These are phyloP conservation scores for Cloeon dipterum DNA, from an alignment of 2,888 invertebrate genomes.

Conservation along the genomic window DNA sequence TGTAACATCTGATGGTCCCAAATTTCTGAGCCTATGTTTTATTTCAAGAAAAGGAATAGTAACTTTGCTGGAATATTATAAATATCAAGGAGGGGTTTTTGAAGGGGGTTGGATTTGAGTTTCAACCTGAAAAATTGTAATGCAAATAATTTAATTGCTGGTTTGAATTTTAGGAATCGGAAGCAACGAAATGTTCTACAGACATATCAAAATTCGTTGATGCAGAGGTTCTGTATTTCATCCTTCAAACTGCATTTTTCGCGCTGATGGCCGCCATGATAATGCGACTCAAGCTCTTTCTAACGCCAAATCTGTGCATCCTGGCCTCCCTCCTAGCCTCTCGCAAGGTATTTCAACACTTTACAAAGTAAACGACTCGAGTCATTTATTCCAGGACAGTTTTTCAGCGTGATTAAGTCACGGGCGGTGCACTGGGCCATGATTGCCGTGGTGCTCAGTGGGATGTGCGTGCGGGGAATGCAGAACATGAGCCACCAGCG, in stretches of 20 bases:
- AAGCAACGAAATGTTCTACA: too few species aligned
- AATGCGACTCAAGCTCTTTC: constrained; percentile 55
- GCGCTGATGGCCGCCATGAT: constrained; percentile 47
- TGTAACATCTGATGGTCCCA: too few species aligned
- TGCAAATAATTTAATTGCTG: too few species aligned
- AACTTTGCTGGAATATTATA: too few species aligned
- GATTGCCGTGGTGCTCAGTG: constrained; percentile 24
- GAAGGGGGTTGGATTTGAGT: too few species aligned
- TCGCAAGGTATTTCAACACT: constrained; percentile 16
- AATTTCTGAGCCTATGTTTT: too few species aligned
- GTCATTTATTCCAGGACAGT: constrained; percentile 13
- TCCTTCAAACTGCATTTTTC: constrained; percentile 46
- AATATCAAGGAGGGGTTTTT: too few species aligned
- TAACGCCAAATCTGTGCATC: constrained; percentile 56
- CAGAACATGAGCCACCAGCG: constrained; percentile 26
- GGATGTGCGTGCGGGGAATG: constrained; percentile 28
- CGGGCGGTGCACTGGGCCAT: constrained; percentile 19
- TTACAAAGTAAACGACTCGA: not conserved
- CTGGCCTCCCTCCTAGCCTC: constrained; percentile 39
- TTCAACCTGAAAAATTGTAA: too few species aligned
- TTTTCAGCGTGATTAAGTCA: constrained; percentile 17
- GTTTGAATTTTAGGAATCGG: constrained; percentile 4
- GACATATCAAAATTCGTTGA: too few species aligned
- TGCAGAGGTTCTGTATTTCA: constrained; percentile 38
- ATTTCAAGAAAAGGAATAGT: too few species aligned